phyloP scores from a whole-genome alignment of 1,140 invertebrate genomes.

The Drosophila bocqueti region DNA sequence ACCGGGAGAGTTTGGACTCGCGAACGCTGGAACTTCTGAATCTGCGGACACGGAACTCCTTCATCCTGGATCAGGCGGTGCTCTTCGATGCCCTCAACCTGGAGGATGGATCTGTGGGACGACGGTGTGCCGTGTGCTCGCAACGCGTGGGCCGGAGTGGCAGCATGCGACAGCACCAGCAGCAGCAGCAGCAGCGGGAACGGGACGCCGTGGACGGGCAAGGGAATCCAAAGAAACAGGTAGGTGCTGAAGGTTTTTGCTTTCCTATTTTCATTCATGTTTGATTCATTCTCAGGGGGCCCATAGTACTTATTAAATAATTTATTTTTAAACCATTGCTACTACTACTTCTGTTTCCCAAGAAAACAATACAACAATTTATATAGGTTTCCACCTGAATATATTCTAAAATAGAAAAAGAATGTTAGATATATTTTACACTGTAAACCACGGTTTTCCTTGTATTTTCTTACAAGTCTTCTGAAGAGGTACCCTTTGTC shows the following conservation, averaged over 20 bases:
- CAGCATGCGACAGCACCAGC: conserved; percentile 59
- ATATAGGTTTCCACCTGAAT: too few species aligned
- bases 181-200: conserved; percentile 37
- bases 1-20: conserved; percentile 79
- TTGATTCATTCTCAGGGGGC: too few species aligned
- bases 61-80: conserved; percentile 64
- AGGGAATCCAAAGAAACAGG: conserved; percentile 66
- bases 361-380: too few species aligned
- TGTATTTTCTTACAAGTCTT: neutral
- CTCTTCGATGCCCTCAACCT: conserved; percentile 72
- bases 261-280: too few species aligned
- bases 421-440: neutral
- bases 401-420: neutral
- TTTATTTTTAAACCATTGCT: too few species aligned
- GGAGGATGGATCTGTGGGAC: conserved; percentile 60
- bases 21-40: conserved; percentile 77
- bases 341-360: too few species aligned
- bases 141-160: conserved; percentile 35
- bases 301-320: too few species aligned
- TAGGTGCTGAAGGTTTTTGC: neutral
- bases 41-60: conserved; percentile 75
- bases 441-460: neutral
- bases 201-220: conserved; percentile 67
- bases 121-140: conserved; percentile 39
- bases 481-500: neutral